phyloP scores from a whole-genome alignment of 2,888 invertebrate species.

The Andrena chrysosceles region DNA sequence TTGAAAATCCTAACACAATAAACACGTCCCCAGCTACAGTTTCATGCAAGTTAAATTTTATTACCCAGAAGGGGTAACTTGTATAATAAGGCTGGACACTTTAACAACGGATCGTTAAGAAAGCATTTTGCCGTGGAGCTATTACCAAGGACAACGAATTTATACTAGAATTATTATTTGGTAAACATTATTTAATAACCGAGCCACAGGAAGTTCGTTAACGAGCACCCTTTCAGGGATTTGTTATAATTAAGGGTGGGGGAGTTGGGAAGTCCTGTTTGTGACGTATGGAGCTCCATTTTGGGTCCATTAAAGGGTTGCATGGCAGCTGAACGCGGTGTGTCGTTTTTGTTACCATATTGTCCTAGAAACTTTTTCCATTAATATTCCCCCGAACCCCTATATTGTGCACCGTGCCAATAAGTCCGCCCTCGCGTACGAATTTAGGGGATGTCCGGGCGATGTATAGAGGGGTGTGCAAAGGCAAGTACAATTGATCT shows the following conservation, averaged over 20 bases:
- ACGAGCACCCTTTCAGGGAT: slow-evolving; percentile 11
- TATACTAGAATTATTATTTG: not conserved
- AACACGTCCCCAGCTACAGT: not conserved
- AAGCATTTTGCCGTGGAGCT: no score
- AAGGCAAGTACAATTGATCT: slow-evolving; percentile 66
- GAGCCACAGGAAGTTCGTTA: slow-evolving; percentile 3
- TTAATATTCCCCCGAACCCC: slow-evolving; percentile 55
- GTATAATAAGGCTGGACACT: not conserved
- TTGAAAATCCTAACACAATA: not conserved
- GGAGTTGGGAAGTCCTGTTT: slow-evolving; percentile 21
- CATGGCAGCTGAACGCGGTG: slow-evolving; percentile 28
- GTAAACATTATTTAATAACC: not conserved
- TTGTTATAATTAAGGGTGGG: slow-evolving; percentile 54
- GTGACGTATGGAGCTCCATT: slow-evolving; percentile 41
- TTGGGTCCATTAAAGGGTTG: slow-evolving; percentile 58
- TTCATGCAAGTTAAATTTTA: slow-evolving; percentile 2
- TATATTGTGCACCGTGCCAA: slow-evolving; percentile 49
- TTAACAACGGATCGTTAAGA: not conserved
- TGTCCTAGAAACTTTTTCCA: slow-evolving; percentile 64
- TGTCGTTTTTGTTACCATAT: slow-evolving; percentile 58
- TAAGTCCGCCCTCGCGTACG: slow-evolving; percentile 62
- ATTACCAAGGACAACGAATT: not conserved
- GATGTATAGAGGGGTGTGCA: slow-evolving; percentile 54
- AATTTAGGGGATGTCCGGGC: slow-evolving; percentile 61
- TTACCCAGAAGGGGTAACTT: not conserved